Evolutionary conservation across 2,113 vertebrate genomes (phyloP).

Genomic region (Cavia aperea): DNA sequence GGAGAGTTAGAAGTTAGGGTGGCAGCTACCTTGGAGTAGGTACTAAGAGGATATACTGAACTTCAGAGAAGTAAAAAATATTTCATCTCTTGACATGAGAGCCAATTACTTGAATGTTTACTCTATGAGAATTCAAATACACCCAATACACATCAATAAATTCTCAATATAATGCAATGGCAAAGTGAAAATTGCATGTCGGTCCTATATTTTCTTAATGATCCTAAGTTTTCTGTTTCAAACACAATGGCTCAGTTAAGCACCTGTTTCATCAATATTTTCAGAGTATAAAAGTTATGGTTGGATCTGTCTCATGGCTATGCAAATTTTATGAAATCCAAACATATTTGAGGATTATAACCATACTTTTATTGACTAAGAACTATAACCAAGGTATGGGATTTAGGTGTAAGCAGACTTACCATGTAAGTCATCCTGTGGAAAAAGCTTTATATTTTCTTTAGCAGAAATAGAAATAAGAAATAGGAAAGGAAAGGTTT

Average conservation of each 20-base stretch:
- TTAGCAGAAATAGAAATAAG: background rate
- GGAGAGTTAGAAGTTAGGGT: background rate
- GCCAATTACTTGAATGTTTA: background rate
- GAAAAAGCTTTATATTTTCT: constrained; percentile 26
- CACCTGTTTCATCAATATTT: constrained; percentile 42
- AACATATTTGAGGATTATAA: constrained; percentile 57
- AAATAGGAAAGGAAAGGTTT: too few relatives aligned
- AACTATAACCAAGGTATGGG: background rate
- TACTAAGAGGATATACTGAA: background rate
- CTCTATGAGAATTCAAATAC: background rate
- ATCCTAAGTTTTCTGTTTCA: background rate
- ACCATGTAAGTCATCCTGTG: constrained; percentile 47
- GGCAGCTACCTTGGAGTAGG: background rate
- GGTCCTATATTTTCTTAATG: background rate
- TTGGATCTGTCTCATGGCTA: background rate
- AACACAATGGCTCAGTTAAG: constrained; percentile 5
- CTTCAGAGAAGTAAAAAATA: background rate
- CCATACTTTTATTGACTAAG: constrained; percentile 43
- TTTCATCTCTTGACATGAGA: background rate
- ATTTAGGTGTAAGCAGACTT: too few relatives aligned
- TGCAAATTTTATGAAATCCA: constrained; percentile 55
- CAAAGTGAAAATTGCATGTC: background rate
- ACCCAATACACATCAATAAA: background rate
- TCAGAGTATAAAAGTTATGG: constrained; percentile 35
- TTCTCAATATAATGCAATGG: background rate